Percentiles rank a stretch among this genome's conserved stretches.
Evolutionary conservation across 2,888 invertebrate species (phyloP).

Genomic region (Philaethria dido): DNA sequence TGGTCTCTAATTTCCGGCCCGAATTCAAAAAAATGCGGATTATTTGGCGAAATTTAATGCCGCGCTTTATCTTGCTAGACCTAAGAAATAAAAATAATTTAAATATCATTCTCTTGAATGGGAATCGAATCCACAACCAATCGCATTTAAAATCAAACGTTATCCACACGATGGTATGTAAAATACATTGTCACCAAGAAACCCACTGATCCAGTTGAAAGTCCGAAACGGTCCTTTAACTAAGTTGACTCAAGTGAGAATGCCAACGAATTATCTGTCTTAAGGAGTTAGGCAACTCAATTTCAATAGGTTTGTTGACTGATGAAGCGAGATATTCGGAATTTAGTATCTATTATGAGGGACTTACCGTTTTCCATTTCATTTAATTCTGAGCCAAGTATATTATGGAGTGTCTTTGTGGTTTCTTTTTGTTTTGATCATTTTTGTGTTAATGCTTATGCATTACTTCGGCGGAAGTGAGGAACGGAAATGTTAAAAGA

Average conservation of each 20-base stretch:
- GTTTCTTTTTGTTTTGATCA: background rate
- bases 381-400: conserved; percentile 43
- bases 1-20: too few relatives aligned
- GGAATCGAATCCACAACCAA: too few relatives aligned
- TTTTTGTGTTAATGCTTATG: background rate
- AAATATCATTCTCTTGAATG: too few relatives aligned
- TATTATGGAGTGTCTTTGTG: conserved; percentile 14
- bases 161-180: too few relatives aligned
- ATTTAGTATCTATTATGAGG: conserved; percentile 41
- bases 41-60: too few relatives aligned
- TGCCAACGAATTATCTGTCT: conserved; percentile 40
- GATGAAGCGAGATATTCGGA: conserved; percentile 40
- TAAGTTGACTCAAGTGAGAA: conserved; percentile 38
- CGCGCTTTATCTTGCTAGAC: too few relatives aligned
- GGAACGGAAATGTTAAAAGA: too few relatives aligned
- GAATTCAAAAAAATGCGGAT: too few relatives aligned
- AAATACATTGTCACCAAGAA: background rate
- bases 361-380: conserved; percentile 45
- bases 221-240: conserved; percentile 21
- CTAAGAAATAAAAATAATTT: too few relatives aligned
- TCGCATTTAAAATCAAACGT: too few relatives aligned
- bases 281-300: conserved; percentile 39
- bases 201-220: conserved; percentile 26
- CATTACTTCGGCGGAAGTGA: too few relatives aligned
- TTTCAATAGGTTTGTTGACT: conserved; percentile 39